Evolutionary conservation across 2,888 invertebrate species (phyloP), one percentile per base, ranked within the genome.

Genomic region (Gymnocheta viridis): DNA sequence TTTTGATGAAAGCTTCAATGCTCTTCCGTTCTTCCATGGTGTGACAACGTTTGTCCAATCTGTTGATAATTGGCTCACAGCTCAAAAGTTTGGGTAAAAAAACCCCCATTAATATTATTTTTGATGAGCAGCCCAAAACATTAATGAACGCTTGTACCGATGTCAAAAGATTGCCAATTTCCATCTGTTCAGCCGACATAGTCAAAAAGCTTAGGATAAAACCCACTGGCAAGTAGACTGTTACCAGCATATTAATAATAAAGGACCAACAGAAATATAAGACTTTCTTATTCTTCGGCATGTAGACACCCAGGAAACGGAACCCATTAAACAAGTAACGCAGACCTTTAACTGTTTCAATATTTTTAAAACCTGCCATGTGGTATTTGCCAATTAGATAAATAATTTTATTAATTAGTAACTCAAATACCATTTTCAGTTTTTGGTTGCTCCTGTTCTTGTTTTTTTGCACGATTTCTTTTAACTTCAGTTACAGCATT

Each of bases 101-200:
- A 24, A 85, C 86, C 2, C 60, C 82, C 86, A 87, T 87, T 3
- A 86, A 54, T 17, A 86, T 44, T 10, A 86, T 73, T 81, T 88
- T 88, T 9, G 83, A 74, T 4, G 87, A 82, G 47, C 87, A 86
- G 3, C 85, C 88, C 4, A 77, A 70, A 6, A 86, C 86, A 82
- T 88, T 86, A 44, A 88, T 86, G 64, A 80, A 72, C 5, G 81
- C 86, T 58, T 87, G 87, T 5, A 87, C 29, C 2, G 87, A 86
- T 0, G 87, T 87, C 17, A 87, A 77, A 0, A 87, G 29, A 32
- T 85, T 79, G 14, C 86, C 86, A 5, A 87, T 86, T 67, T 84
- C 85, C 80, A 87, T 70, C 9, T 85, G 56, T 69, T 76, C 17
- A 49, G 70, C 17, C 27, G 82, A 81, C 51, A 85, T 56, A 6